These are phyloP conservation scores for Malurus melanocephalus DNA, from an alignment of 2,113 vertebrate genomes.

Conservation along the genomic window DNA sequence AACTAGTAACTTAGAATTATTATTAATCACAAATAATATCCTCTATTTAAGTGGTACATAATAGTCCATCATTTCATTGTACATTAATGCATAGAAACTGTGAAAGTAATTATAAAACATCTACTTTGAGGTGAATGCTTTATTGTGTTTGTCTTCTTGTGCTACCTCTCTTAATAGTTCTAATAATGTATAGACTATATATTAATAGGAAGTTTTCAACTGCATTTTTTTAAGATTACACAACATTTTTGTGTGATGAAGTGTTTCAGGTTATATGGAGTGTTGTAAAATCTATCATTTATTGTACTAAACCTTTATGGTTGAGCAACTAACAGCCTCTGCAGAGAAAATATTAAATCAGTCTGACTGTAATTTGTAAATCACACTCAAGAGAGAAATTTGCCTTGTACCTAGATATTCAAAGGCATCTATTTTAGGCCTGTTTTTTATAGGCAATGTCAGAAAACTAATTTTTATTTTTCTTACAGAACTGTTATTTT, in stretches of 20 bases:
- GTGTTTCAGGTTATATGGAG: conserved; percentile 60
- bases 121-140: background rate
- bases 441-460: conserved; percentile 34
- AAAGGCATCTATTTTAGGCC: background rate
- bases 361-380: conserved; percentile 10
- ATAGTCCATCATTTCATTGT: conserved; percentile 29
- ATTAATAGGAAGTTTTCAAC: conserved; percentile 69
- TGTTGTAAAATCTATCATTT: conserved; percentile 70
- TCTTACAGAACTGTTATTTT: background rate
- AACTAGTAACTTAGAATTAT: conserved; percentile 50
- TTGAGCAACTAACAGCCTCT: conserved; percentile 49
- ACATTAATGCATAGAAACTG: background rate
- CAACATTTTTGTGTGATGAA: conserved; percentile 66
- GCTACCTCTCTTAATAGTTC: conserved; percentile 45
- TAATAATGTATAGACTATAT: conserved; percentile 57
- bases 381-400: conserved; percentile 37
- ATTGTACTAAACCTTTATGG: conserved; percentile 65
- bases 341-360: conserved; percentile 33
- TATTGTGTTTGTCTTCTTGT: conserved; percentile 5
- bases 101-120: conserved; percentile 43
- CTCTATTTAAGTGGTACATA: conserved; percentile 29
- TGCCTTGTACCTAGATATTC: conserved; percentile 16
- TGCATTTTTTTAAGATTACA: conserved; percentile 55
- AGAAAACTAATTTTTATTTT: background rate
- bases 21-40: conserved; percentile 61